Conservation (phyloP, 2,888 invertebrate genomes). For the Pristionchus maxplancki region DNA sequence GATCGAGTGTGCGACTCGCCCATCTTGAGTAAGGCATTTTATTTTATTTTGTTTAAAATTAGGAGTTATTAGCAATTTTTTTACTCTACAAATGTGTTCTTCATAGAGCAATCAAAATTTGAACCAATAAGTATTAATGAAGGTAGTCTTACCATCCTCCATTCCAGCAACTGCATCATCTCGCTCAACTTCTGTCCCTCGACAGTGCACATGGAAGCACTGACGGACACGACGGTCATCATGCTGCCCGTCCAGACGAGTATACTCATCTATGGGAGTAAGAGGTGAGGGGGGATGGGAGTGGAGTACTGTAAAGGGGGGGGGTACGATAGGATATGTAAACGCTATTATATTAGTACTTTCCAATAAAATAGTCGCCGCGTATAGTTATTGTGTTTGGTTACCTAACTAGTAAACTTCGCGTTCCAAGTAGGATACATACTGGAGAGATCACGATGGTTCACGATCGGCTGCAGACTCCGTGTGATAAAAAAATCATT, state of each 20-base stretch:
- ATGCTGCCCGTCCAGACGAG: slow-evolving; percentile 61
- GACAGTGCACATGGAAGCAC: slow-evolving; percentile 62
- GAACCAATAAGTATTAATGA: too few species aligned
- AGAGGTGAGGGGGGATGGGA: too few species aligned
- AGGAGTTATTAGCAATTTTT: not conserved
- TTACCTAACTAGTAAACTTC: too few species aligned
- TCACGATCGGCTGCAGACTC: not conserved
- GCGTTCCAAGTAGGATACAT: not conserved
- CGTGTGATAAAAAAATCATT: not conserved
- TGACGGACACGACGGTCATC: slow-evolving; percentile 57
- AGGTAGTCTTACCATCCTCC: too few species aligned
- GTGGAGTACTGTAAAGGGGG: too few species aligned
- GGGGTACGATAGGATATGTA: too few species aligned
- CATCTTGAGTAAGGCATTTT: slow-evolving; percentile 3
- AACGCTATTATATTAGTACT: too few species aligned
- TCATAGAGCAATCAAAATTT: too few species aligned
- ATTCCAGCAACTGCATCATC: slow-evolving; percentile 51
- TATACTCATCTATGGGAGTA: slow-evolving; percentile 61
- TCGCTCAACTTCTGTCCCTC: slow-evolving; percentile 58
- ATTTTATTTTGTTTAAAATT: not conserved
- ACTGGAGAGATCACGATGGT: not conserved
- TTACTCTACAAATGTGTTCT: too few species aligned
- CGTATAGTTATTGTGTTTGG: too few species aligned
- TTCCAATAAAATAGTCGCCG: too few species aligned
- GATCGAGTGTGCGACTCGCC: slow-evolving; percentile 55